Conservation (phyloP, 2,888 invertebrate genomes). For the Agonopterix alstromeriana region DNA sequence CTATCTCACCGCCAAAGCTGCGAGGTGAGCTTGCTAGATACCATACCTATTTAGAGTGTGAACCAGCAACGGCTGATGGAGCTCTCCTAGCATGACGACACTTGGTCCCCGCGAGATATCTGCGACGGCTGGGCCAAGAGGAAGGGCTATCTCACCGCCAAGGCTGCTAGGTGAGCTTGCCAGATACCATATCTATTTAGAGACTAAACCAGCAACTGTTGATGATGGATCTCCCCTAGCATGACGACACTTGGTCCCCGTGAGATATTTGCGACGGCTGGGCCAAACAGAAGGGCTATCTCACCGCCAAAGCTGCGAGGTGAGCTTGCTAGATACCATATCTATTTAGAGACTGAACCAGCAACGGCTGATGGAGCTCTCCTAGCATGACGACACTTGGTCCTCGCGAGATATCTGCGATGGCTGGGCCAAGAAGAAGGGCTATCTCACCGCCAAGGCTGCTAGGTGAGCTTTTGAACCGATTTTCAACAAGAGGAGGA, state of each 20-base stretch:
- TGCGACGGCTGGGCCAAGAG: slow-evolving; percentile 96
- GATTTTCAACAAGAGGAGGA: too few species aligned
- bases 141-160: slow-evolving; percentile 89
- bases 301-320: slow-evolving; percentile 91
- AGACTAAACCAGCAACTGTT: slow-evolving; percentile 78
- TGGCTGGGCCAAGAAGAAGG: slow-evolving; percentile 92
- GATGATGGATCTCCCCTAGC: slow-evolving; percentile 83
- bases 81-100: slow-evolving; percentile 84
- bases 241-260: slow-evolving; percentile 89
- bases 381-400: too few species aligned
- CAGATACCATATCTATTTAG: background rate
- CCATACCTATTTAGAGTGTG: too few species aligned
- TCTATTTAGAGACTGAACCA: too few species aligned
- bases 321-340: slow-evolving; percentile 10
- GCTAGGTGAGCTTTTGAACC: slow-evolving; percentile 81
- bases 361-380: too few species aligned
- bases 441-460: slow-evolving; percentile 90
- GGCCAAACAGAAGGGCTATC: slow-evolving; percentile 90
- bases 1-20: too few species aligned
- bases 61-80: slow-evolving; percentile 81
- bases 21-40: too few species aligned
- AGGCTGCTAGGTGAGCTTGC: slow-evolving; percentile 80
- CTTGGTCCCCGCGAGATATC: slow-evolving; percentile 92
- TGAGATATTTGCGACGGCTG: slow-evolving; percentile 94
- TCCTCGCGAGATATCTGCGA: too few species aligned